A percentile compares a stretch with the other conserved stretches of the same genome.
Evolutionary conservation across 30 jellyfish, hydroid and myxozoan genomes (phyloP).

Genomic region (Calvadosia cruxmelitensis): DNA sequence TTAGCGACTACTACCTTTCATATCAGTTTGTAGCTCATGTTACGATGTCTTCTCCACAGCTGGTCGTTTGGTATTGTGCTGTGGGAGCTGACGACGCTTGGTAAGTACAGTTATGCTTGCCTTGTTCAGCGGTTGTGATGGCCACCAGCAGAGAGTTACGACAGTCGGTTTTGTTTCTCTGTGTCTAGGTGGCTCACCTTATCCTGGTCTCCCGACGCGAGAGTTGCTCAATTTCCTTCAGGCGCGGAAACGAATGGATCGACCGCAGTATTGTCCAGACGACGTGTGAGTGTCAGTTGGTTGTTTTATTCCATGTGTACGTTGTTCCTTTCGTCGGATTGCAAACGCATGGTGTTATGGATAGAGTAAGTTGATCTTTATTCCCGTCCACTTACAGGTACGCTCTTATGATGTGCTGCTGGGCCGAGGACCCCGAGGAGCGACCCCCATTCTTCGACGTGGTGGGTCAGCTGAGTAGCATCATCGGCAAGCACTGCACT

Average conservation of each 20-base stretch:
- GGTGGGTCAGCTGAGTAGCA: conserved; percentile 31
- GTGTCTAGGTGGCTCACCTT: conserved; percentile 99
- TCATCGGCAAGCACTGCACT: too few relatives aligned
- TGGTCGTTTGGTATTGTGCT: conserved; percentile 95
- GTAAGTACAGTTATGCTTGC: conserved; percentile 10
- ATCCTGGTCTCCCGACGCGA: conserved; percentile 88
- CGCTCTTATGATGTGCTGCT: conserved; percentile 67
- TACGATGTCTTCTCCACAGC: too few relatives aligned
- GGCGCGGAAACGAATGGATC: conserved; percentile 67
- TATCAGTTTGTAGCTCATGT: too few relatives aligned
- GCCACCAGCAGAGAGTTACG: too few relatives aligned
- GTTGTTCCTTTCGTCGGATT: too few relatives aligned
- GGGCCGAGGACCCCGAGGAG: conserved; percentile 66
- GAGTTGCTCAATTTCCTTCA: conserved; percentile 36
- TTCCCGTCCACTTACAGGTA: conserved; percentile 52
- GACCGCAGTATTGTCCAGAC: conserved; percentile 88
- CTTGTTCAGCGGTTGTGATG: too few relatives aligned
- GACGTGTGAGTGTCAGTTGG: too few relatives aligned
- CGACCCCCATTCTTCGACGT: conserved; percentile 69
- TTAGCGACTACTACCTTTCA: too few relatives aligned
- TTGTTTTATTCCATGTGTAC: too few relatives aligned
- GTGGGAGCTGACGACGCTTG: conserved; percentile 93
- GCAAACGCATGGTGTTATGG: too few relatives aligned
- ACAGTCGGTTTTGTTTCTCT: too few relatives aligned
- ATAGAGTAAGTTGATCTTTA: too few relatives aligned